A percentile compares a stretch with the other conserved stretches of the same genome.
These are phyloP conservation scores for Caenorhabditis sp. DNA, from an alignment of 2,888 invertebrate species.

Conservation along the genomic window DNA sequence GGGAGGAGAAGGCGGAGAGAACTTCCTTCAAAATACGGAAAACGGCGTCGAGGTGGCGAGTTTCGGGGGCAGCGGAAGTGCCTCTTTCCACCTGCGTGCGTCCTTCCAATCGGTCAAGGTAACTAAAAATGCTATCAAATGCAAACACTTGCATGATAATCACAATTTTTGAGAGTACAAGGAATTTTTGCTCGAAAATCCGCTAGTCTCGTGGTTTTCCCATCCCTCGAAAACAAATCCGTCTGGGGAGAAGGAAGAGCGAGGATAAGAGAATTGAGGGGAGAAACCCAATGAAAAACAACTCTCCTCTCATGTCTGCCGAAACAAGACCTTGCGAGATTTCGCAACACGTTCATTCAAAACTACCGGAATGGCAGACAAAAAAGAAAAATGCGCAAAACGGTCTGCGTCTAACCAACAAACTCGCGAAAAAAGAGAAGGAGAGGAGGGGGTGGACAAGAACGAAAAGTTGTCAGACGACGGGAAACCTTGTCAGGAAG, in stretches of 20 bases:
- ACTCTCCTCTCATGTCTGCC: conserved; percentile 12
- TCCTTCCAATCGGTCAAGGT: too few species aligned
- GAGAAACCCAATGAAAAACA: conserved; percentile 43
- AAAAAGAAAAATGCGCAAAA: conserved; percentile 7
- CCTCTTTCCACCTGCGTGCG: conserved; percentile 30
- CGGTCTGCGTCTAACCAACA: too few species aligned
- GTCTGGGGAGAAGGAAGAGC: background rate
- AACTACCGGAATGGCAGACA: background rate
- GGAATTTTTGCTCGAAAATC: too few species aligned
- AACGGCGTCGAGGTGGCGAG: too few species aligned
- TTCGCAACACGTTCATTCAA: background rate
- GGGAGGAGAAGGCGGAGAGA: background rate
- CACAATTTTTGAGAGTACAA: too few species aligned
- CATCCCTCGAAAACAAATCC: conserved; percentile 45
- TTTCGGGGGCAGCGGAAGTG: conserved; percentile 22
- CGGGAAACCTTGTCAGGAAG: conserved; percentile 4
- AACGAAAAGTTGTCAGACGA: background rate
- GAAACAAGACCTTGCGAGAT: background rate
- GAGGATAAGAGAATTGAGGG: too few species aligned
- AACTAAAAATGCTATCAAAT: too few species aligned
- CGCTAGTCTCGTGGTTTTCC: too few species aligned
- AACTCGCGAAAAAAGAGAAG: background rate
- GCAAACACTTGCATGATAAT: too few species aligned
- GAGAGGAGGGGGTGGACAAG: background rate
- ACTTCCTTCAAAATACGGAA: background rate